A percentile compares a stretch with the other conserved stretches of the same genome.
Evolutionary conservation across 64 coral and sea anemone genomes (phyloP).

Genomic region (Actinia tenebrosa): DNA sequence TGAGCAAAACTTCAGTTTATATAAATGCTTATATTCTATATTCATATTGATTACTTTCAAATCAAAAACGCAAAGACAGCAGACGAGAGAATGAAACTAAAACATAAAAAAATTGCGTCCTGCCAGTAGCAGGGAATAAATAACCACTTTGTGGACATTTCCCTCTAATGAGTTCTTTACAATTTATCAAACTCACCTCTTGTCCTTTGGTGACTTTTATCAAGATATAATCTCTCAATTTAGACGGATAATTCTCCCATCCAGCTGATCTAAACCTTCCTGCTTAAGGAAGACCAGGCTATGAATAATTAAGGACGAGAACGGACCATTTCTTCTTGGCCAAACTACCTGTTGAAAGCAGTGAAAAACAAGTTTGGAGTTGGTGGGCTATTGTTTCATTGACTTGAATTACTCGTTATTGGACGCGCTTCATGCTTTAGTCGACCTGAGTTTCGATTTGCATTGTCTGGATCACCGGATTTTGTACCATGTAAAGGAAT

Average conservation of each 20-base stretch:
- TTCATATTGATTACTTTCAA: neutral
- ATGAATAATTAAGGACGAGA: neutral
- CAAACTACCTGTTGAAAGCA: neutral
- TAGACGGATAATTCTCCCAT: neutral
- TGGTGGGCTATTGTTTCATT: neutral
- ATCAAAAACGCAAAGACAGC: neutral
- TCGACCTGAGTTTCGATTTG: neutral
- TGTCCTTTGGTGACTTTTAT: neutral
- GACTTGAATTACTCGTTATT: neutral
- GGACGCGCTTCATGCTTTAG: neutral
- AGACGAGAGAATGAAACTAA: neutral
- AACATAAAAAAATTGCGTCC: neutral
- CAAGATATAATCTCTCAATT: neutral
- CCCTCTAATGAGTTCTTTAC: neutral
- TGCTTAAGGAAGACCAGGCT: neutral
- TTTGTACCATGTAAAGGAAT: neutral
- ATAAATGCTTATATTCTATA: too few relatives aligned
- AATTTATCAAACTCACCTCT: neutral
- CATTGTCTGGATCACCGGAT: neutral
- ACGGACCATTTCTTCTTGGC: neutral
- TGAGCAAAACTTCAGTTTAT: too few relatives aligned
- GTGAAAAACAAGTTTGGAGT: neutral
- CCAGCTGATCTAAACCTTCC: neutral
- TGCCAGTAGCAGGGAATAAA: neutral
- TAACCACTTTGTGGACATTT: neutral